Percentiles rank a stretch among this genome's conserved stretches.
These are phyloP conservation scores for Lithosia quadra DNA, from an alignment of 2,888 invertebrate species.

Conservation along the genomic window DNA sequence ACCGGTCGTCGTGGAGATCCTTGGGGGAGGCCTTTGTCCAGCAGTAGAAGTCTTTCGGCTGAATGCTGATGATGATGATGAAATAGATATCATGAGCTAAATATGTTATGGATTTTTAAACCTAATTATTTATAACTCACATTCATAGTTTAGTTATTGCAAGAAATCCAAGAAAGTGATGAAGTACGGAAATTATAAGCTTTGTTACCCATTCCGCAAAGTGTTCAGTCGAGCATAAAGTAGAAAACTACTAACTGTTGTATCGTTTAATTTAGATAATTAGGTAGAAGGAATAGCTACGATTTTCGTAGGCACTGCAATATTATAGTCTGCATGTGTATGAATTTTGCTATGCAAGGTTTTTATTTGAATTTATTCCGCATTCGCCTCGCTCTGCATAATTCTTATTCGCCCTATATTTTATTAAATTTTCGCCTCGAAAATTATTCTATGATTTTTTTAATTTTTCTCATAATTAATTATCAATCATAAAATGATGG, in stretches of 20 bases:
- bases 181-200: slow-evolving; percentile 35
- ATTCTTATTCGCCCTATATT: not conserved
- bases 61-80: no score
- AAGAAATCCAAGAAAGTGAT: slow-evolving; percentile 29
- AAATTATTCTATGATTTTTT: not conserved
- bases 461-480: no score
- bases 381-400: no score
- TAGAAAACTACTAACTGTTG: slow-evolving; percentile 47
- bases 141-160: not conserved
- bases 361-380: no score
- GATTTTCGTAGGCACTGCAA: not conserved
- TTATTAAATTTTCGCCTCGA: not conserved
- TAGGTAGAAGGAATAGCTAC: no score
- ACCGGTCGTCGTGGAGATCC: no score
- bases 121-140: not conserved
- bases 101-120: no score
- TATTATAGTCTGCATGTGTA: not conserved
- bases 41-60: no score
- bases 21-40: no score
- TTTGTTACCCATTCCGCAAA: slow-evolving; percentile 11
- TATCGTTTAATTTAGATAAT: slow-evolving; percentile 20
- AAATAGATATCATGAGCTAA: no score
- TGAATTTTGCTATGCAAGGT: not conserved
- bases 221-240: slow-evolving; percentile 30
- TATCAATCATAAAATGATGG: not conserved